Evolutionary conservation across 2,797 vertebrate species (phyloP).

Genomic region (Brachymystax lenok): DNA sequence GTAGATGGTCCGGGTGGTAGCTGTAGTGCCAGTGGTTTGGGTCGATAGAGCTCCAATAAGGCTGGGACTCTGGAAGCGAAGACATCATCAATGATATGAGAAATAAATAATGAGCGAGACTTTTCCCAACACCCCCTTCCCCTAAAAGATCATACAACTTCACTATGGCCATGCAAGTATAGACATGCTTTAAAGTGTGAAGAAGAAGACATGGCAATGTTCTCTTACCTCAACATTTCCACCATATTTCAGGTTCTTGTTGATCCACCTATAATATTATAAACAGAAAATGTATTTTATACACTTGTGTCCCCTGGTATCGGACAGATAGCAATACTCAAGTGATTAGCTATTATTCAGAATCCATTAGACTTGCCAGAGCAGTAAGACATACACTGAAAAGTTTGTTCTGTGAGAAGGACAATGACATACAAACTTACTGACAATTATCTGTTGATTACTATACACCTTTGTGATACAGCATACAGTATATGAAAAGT

Average conservation of each 20-base stretch:
- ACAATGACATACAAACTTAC: background rate
- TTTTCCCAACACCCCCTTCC: background rate
- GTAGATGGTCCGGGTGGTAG: background rate
- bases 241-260: background rate
- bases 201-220: background rate
- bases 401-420: slow-evolving; percentile 13
- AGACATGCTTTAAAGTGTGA: background rate
- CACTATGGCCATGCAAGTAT: background rate
- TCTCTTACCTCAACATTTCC: background rate
- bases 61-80: background rate
- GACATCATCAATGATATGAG: background rate
- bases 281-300: background rate
- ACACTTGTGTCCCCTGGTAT: background rate
- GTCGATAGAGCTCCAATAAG: background rate
- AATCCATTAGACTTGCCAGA: background rate
- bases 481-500: no score
- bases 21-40: background rate
- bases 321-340: background rate
- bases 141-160: background rate
- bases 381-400: background rate
- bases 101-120: background rate
- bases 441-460: background rate
- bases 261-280: background rate
- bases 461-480: background rate
- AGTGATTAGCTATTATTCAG: background rate